Evolutionary conservation across 2,797 vertebrate species (phyloP).

Genomic region (Fratercula arctica): DNA sequence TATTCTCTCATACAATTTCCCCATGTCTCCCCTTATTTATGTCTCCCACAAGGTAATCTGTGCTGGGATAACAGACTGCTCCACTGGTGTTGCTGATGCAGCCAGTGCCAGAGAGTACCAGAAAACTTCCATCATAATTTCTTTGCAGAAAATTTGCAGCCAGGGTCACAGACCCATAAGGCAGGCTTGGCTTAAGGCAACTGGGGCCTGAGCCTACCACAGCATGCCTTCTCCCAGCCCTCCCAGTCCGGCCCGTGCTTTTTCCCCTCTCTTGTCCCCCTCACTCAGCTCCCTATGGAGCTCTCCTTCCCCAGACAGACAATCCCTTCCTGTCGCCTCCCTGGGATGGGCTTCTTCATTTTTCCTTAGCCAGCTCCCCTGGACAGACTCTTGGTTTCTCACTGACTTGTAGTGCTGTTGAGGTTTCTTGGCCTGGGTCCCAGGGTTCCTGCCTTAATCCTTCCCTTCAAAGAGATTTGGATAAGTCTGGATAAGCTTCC

Average conservation of each 20-base stretch:
- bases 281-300: neutral
- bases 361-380: conserved; percentile 42
- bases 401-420: conserved; percentile 33
- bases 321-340: conserved; percentile 23
- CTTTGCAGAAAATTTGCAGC: neutral
- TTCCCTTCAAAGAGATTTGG: conserved; percentile 66
- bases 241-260: accelerated
- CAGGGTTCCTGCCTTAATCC: conserved; percentile 69
- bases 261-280: neutral
- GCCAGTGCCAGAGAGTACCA: neutral
- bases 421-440: conserved; percentile 61
- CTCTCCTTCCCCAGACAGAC: conserved; percentile 36
- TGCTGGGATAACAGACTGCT: neutral
- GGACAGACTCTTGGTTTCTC: conserved; percentile 60
- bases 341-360: conserved; percentile 52
- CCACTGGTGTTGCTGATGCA: neutral
- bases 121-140: neutral
- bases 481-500: conserved; percentile 64
- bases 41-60: neutral
- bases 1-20: neutral
- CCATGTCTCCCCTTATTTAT: neutral
- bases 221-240: neutral
- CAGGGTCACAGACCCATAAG: neutral
- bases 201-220: neutral
- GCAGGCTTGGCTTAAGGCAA: neutral